Conservation (phyloP, 2,113 vertebrate genomes). For the Raja brachyura region DNA sequence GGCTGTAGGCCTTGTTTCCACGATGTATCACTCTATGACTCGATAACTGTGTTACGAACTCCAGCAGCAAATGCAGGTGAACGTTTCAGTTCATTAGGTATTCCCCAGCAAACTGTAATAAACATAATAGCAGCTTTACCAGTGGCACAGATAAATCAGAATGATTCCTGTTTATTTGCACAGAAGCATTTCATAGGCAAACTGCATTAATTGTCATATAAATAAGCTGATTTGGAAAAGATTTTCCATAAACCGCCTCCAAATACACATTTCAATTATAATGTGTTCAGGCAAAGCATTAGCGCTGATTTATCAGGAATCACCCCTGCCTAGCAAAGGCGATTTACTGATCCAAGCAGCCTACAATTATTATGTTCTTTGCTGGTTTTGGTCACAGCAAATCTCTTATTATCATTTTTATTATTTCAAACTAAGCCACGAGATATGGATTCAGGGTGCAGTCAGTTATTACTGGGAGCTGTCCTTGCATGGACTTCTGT, state of each 20-base stretch:
- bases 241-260: neutral
- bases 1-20: too few species aligned
- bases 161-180: neutral
- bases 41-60: neutral
- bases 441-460: neutral
- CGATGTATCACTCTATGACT: too few species aligned
- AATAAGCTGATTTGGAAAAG: neutral
- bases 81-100: neutral
- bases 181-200: neutral
- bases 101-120: neutral
- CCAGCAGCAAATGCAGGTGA: neutral
- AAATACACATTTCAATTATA: slow-evolving; percentile 27
- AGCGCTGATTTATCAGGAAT: neutral
- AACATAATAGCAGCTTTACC: neutral
- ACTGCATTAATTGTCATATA: neutral
- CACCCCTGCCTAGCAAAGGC: neutral
- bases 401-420: neutral
- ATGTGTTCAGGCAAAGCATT: neutral
- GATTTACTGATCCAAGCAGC: neutral
- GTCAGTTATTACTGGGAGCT: neutral
- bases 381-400: neutral
- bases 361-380: neutral
- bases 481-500: neutral
- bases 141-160: neutral
- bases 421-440: neutral